A percentile compares a stretch with the other conserved stretches of the same genome.
Evolutionary conservation across 2,888 invertebrate genomes (phyloP).

Genomic region (Meta bourneti): DNA sequence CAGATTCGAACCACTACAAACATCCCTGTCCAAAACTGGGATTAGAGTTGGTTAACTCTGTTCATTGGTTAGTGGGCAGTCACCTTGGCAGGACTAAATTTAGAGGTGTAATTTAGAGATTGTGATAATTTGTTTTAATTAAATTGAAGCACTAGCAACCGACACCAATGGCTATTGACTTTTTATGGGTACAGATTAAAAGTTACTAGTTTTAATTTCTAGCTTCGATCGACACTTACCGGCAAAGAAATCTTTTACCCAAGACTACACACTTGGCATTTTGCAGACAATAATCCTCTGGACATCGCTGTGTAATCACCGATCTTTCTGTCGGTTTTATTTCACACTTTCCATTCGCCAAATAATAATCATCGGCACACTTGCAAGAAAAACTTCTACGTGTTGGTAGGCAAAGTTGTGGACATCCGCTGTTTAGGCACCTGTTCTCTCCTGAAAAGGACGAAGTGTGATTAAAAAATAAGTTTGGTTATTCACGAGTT

Average conservation of each 20-base stretch:
- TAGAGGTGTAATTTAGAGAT: too few relatives aligned
- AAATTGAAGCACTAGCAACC: too few relatives aligned
- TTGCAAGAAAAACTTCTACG: constrained; percentile 85
- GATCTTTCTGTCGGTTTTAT: neutral
- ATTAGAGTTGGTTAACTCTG: too few relatives aligned
- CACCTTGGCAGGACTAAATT: too few relatives aligned
- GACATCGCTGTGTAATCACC: constrained; percentile 4
- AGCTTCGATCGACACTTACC: constrained; percentile 24
- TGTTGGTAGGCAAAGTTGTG: constrained; percentile 88
- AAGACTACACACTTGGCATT: constrained; percentile 43
- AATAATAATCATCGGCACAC: constrained; percentile 87
- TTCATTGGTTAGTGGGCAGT: too few relatives aligned
- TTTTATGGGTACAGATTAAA: too few relatives aligned
- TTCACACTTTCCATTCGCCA: constrained; percentile 81
- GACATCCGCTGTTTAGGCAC: constrained; percentile 85
- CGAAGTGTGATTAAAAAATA: neutral
- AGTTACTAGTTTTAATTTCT: too few relatives aligned
- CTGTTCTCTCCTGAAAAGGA: constrained; percentile 82
- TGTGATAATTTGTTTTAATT: too few relatives aligned
- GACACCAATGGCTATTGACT: too few relatives aligned
- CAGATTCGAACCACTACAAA: too few relatives aligned
- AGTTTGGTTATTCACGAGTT: too few relatives aligned
- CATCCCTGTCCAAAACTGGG: too few relatives aligned
- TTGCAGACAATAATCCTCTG: constrained; percentile 26
- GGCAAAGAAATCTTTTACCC: constrained; percentile 15